phyloP scores from a whole-genome alignment of 1,140 invertebrate species.

The Lepidurus packardi region DNA sequence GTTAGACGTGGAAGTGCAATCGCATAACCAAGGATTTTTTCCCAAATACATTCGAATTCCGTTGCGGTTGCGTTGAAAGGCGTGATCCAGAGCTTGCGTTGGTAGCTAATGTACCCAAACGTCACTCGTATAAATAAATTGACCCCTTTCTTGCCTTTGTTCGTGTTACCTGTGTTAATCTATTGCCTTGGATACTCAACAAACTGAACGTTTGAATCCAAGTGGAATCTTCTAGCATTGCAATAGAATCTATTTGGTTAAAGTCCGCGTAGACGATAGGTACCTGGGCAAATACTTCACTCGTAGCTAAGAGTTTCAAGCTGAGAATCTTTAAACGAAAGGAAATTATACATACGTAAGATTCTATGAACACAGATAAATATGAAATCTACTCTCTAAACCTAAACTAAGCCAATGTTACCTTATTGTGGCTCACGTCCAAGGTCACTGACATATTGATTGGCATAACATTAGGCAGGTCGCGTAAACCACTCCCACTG shows the following conservation, averaged over 20 bases:
- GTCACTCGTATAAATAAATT: neutral
- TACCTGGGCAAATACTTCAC: constrained; percentile 58
- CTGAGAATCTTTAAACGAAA: constrained; percentile 52
- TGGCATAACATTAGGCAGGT: neutral
- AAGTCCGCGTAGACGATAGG: constrained; percentile 68
- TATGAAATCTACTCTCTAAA: too few relatives aligned
- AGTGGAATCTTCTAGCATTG: constrained; percentile 63
- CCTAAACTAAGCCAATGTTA: neutral
- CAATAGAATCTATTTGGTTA: constrained; percentile 63
- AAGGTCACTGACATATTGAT: constrained; percentile 1
- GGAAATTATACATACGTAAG: constrained; percentile 23
- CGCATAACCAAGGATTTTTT: constrained; percentile 72
- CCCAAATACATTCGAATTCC: constrained; percentile 61
- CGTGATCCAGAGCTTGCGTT: constrained; percentile 69
- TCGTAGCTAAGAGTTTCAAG: constrained; percentile 56
- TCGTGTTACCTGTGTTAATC: constrained; percentile 58
- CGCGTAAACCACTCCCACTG: neutral
- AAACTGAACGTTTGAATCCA: constrained; percentile 70
- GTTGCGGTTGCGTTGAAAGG: constrained; percentile 60
- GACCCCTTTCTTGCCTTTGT: neutral
- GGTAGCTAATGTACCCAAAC: constrained; percentile 53
- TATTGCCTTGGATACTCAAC: constrained; percentile 64
- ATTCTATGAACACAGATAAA: neutral
- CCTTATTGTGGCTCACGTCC: neutral
- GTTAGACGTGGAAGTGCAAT: constrained; percentile 67